A percentile compares a stretch with the other conserved stretches of the same genome.
Evolutionary conservation across 2,113 vertebrate genomes (phyloP).

Genomic region (Gobius niger): DNA sequence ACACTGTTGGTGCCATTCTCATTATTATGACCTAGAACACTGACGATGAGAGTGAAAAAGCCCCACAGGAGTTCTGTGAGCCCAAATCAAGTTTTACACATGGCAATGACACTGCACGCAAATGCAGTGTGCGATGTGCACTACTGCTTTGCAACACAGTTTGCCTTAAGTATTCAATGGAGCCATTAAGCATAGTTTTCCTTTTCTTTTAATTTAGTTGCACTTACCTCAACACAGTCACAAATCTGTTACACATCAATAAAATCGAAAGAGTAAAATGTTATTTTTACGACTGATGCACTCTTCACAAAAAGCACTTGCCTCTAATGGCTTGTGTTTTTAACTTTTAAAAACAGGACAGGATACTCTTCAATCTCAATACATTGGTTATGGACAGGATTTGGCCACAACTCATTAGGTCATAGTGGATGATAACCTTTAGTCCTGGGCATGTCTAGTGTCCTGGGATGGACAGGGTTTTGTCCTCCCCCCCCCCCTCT

Average conservation of each 20-base stretch:
- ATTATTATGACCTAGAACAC: conserved; percentile 58
- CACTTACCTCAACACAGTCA: neutral
- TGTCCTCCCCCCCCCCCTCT: conserved; percentile 33
- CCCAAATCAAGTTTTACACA: neutral
- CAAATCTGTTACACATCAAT: too few relatives aligned
- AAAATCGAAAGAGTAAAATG: too few relatives aligned
- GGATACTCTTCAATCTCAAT: neutral
- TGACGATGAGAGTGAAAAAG: conserved; percentile 23
- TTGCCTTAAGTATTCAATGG: neutral
- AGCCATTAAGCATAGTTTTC: neutral
- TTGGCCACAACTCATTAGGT: conserved; percentile 2
- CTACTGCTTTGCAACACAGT: neutral
- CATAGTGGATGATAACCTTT: neutral
- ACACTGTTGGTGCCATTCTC: conserved; percentile 52
- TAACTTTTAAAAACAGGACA: neutral
- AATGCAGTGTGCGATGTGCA: too few relatives aligned
- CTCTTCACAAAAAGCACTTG: neutral
- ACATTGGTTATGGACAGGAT: conserved; percentile 2
- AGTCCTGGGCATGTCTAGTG: conserved; percentile 10
- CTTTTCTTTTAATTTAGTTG: neutral
- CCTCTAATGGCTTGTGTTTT: neutral
- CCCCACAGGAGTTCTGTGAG: conserved; percentile 6
- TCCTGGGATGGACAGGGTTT: conserved; percentile 56
- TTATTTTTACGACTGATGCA: neutral
- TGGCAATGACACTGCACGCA: neutral